These are phyloP conservation scores for Aricia agestis DNA, from an alignment of 1,140 invertebrate genomes.

Conservation along the genomic window DNA sequence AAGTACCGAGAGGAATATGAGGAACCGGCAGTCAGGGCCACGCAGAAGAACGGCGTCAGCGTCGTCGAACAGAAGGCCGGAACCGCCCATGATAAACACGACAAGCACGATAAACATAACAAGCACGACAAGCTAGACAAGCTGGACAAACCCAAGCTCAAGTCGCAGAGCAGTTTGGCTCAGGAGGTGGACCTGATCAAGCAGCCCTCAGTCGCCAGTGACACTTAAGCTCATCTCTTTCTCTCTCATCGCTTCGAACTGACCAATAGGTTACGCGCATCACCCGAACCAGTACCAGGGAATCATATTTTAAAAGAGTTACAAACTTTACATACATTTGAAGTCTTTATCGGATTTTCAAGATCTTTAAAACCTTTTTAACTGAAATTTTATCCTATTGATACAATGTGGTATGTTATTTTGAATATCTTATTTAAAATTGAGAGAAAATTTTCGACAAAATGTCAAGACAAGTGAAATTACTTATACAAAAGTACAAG, in stretches of 20 bases:
- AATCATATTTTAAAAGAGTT: background rate
- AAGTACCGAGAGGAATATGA: slow-evolving; percentile 51
- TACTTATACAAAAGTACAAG: background rate
- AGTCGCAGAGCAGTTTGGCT: slow-evolving; percentile 54
- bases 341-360: background rate
- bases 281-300: background rate
- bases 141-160: slow-evolving; percentile 49
- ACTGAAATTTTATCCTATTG: background rate
- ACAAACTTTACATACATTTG: too few relatives aligned
- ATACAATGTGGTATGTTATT: background rate
- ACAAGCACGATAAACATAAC: slow-evolving; percentile 27
- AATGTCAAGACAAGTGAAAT: background rate
- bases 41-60: slow-evolving; percentile 50
- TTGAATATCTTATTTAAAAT: background rate
- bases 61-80: slow-evolving; percentile 43
- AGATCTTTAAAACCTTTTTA: background rate
- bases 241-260: background rate
- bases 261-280: background rate
- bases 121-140: slow-evolving; percentile 29
- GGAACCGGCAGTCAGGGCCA: slow-evolving; percentile 34
- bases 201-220: slow-evolving; percentile 57
- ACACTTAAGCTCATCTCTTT: slow-evolving; percentile 43
- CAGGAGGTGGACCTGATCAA: slow-evolving; percentile 55
- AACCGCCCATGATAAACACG: slow-evolving; percentile 23
- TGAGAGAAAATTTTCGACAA: background rate